A percentile compares a stretch with the other conserved stretches of the same genome.
phyloP scores from a whole-genome alignment of 1,140 invertebrate species.

The Tribolium castaneum region DNA sequence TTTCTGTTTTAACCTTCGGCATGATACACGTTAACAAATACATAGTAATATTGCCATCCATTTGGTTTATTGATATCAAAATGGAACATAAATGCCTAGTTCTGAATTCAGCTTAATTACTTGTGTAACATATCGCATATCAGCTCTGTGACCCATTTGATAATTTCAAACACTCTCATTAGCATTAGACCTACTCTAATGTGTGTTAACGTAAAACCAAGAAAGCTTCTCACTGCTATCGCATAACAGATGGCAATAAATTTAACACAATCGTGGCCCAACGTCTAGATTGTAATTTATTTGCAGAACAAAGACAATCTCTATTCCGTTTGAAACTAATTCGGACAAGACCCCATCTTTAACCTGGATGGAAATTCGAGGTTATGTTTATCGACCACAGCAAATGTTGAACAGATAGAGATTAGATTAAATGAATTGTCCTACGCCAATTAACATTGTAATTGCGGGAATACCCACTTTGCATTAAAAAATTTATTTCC shows the following conservation, averaged over 20 bases:
- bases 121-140: not conserved
- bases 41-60: too few species aligned
- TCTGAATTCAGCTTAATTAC: not conserved
- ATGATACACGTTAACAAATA: too few species aligned
- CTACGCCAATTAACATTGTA: not conserved
- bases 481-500: too few species aligned
- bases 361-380: not conserved
- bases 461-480: not conserved
- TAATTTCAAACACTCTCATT: not conserved
- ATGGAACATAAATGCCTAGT: not conserved
- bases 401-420: not conserved
- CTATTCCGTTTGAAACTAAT: not conserved
- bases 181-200: not conserved
- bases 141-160: not conserved
- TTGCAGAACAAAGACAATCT: not conserved
- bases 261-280: not conserved
- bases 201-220: not conserved
- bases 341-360: not conserved
- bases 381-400: not conserved
- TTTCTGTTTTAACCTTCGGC: too few species aligned
- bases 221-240: not conserved
- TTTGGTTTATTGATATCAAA: too few species aligned
- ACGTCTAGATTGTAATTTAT: not conserved
- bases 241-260: not conserved
- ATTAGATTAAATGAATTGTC: not conserved